Conservation (phyloP, 1,140 invertebrate genomes). For the Myzus persicae region DNA sequence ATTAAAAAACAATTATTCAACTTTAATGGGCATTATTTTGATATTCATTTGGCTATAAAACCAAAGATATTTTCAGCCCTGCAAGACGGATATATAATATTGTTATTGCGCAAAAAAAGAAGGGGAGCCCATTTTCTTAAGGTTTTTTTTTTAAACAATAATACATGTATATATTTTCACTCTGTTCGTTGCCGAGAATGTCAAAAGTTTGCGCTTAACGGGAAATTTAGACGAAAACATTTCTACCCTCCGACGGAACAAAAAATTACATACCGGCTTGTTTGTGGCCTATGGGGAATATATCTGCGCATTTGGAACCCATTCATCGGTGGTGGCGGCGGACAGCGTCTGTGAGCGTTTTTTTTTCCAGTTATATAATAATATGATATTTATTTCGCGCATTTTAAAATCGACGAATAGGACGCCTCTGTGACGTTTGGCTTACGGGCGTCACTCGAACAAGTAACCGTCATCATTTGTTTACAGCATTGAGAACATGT, state of each 20-base stretch:
- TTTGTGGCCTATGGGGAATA: conserved; percentile 36
- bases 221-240: conserved; percentile 49
- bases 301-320: background rate
- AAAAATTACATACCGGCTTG: conserved; percentile 42
- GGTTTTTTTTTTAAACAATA: conserved; percentile 7
- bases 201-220: background rate
- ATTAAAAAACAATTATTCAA: conserved; percentile 59
- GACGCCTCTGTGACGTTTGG: background rate
- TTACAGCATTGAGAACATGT: too few species aligned
- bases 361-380: background rate
- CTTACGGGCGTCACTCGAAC: background rate
- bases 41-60: conserved; percentile 59
- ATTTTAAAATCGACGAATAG: background rate
- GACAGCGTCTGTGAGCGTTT: background rate
- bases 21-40: conserved; percentile 58
- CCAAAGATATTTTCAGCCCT: conserved; percentile 42
- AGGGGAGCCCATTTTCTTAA: conserved; percentile 15
- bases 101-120: background rate
- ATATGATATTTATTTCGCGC: background rate
- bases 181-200: conserved; percentile 22
- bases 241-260: conserved; percentile 7
- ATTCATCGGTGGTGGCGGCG: background rate
- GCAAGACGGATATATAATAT: conserved; percentile 24
- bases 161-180: conserved; percentile 15
- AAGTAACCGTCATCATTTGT: too few species aligned